phyloP scores from a whole-genome alignment of 2,113 vertebrate genomes.

The Rallus limicola region DNA sequence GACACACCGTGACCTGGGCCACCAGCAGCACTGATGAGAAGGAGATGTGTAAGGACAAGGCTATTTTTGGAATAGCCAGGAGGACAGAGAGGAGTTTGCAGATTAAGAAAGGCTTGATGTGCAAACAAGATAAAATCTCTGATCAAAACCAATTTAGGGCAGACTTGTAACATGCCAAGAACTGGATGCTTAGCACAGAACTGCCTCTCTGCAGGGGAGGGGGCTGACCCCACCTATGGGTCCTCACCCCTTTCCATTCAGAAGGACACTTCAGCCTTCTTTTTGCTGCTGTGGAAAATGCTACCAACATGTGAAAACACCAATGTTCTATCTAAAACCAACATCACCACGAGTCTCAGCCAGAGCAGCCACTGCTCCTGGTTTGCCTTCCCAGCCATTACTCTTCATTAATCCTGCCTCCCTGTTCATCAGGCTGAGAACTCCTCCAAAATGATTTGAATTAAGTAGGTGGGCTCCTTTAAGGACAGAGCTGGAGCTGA shows the following conservation, averaged over 20 bases:
- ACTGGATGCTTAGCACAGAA: not conserved
- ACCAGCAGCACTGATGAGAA: not conserved
- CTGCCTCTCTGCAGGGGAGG: not conserved
- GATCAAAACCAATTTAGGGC: not conserved
- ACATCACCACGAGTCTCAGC: not conserved
- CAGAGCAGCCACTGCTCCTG: not conserved
- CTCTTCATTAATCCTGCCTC: not conserved
- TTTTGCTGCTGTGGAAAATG: not conserved
- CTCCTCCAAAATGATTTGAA: conserved; percentile 3
- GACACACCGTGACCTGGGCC: rapidly evolving
- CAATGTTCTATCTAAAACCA: not conserved
- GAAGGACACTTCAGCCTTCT: not conserved
- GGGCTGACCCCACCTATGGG: not conserved
- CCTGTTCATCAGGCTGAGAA: not conserved
- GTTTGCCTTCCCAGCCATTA: not conserved
- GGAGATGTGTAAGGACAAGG: not conserved
- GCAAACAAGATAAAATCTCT: conserved; percentile 5
- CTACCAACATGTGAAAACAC: not conserved
- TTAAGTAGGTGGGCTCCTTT: conserved; percentile 5
- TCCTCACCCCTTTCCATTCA: not conserved
- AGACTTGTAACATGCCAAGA: not conserved
- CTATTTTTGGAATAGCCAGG: not conserved
- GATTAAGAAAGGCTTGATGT: not conserved
- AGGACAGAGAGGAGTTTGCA: not conserved
- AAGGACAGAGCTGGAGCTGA: not conserved